Conservation (phyloP, 2,113 vertebrate species). For the Bubo blakistoni region DNA sequence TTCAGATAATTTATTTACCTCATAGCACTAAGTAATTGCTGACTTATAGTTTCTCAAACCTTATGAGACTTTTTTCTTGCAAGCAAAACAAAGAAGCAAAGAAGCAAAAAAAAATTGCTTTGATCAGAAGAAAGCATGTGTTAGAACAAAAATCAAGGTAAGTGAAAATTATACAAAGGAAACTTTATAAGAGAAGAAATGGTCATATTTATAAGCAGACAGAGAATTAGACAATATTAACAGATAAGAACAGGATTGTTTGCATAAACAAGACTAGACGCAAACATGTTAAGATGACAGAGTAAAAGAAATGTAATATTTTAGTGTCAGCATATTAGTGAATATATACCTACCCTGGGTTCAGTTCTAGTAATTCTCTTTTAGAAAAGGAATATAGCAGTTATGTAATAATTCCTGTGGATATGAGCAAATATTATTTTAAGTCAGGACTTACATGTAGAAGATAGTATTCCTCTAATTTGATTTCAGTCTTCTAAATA, state of each 20-base stretch:
- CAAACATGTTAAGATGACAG: background rate
- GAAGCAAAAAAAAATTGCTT: background rate
- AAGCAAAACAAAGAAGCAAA: background rate
- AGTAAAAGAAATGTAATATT: background rate
- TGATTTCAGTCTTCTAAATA: background rate
- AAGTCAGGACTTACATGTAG: background rate
- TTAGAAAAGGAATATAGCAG: background rate
- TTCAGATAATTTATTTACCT: background rate
- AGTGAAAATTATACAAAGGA: background rate
- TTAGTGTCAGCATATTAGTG: background rate
- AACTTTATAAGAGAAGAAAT: background rate
- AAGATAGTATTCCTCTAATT: background rate
- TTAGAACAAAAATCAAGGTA: background rate
- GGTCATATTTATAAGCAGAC: background rate
- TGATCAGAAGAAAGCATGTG: background rate
- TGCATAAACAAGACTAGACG: background rate
- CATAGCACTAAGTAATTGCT: background rate
- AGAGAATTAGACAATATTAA: background rate
- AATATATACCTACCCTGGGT: background rate
- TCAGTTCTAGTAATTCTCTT: background rate
- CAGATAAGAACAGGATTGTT: background rate
- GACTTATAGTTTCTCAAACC: background rate
- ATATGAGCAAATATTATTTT: background rate
- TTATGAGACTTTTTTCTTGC: background rate
- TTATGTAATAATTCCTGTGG: background rate